These are phyloP conservation scores for Saccostrea glomerata DNA, from an alignment of 1,140 invertebrate species.

Conservation along the genomic window DNA sequence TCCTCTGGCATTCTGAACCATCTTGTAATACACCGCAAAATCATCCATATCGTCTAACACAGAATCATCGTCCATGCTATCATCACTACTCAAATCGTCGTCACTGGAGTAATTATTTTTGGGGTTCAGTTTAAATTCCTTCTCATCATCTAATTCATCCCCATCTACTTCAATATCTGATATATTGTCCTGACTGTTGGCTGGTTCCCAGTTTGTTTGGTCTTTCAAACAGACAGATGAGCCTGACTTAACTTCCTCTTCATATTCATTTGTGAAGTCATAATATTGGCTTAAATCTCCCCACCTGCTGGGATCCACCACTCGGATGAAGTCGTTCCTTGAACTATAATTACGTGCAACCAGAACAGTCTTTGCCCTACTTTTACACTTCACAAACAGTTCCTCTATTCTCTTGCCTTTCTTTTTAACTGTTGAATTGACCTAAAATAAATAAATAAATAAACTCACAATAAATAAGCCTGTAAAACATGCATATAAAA, in stretches of 20 bases:
- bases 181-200: neutral
- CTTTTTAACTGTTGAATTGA: neutral
- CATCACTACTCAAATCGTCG: neutral
- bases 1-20: neutral
- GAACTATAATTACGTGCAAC: neutral
- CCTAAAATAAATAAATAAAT: neutral
- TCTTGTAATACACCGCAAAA: neutral
- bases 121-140: neutral
- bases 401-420: constrained; percentile 2
- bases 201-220: neutral
- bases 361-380: neutral
- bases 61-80: neutral
- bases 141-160: neutral
- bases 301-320: constrained; percentile 1
- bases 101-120: neutral
- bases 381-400: neutral
- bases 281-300: neutral
- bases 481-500: no score
- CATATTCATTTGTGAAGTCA: neutral
- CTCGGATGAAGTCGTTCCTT: constrained; percentile 32
- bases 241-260: neutral
- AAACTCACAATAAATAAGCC: no score
- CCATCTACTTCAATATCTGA: neutral
- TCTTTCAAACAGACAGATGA: neutral
- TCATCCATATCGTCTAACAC: neutral